A percentile compares a stretch with the other conserved stretches of the same genome.
phyloP scores from a whole-genome alignment of 2,888 invertebrate species.

The Caenorhabditis macrosperma region DNA sequence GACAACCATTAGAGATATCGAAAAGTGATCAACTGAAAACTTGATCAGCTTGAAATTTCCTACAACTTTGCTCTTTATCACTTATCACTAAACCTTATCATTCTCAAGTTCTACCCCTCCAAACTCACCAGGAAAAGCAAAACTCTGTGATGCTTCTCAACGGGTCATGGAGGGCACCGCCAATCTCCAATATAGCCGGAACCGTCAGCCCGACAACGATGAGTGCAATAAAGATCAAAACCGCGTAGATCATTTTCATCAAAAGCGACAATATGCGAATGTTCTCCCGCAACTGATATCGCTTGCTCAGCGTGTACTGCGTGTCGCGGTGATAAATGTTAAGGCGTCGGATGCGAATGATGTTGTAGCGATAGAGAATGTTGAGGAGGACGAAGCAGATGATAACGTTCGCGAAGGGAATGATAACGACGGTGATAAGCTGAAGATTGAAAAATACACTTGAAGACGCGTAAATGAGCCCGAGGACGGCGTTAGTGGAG shows the following conservation, averaged over 20 bases:
- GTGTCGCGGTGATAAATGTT: constrained; percentile 36
- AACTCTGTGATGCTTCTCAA: constrained; percentile 24
- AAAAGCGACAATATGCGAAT: constrained; percentile 26
- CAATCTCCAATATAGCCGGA: constrained; percentile 16
- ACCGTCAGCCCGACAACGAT: constrained; percentile 25
- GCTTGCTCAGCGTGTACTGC: constrained; percentile 32
- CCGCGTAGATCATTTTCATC: constrained; percentile 43
- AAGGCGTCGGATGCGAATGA: constrained; percentile 14
- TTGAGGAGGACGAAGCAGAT: constrained; percentile 21
- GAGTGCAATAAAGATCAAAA: not conserved
- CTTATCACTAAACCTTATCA: not conserved
- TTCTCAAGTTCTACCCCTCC: not conserved
- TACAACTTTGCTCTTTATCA: not conserved
- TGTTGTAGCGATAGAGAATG: constrained; percentile 31
- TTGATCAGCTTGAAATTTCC: not conserved
- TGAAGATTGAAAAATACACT: constrained; percentile 9
- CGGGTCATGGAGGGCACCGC: not conserved
- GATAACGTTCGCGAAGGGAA: not conserved
- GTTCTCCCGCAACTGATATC: constrained; percentile 44
- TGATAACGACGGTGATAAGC: not conserved
- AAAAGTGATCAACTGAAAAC: not conserved
- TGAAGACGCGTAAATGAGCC: constrained; percentile 1
- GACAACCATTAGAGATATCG: not conserved
- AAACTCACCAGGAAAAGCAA: constrained; percentile 22
- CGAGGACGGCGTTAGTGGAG: not conserved